Conservation (phyloP, 2,797 vertebrate species). For the Schizothorax lantsangensis region DNA sequence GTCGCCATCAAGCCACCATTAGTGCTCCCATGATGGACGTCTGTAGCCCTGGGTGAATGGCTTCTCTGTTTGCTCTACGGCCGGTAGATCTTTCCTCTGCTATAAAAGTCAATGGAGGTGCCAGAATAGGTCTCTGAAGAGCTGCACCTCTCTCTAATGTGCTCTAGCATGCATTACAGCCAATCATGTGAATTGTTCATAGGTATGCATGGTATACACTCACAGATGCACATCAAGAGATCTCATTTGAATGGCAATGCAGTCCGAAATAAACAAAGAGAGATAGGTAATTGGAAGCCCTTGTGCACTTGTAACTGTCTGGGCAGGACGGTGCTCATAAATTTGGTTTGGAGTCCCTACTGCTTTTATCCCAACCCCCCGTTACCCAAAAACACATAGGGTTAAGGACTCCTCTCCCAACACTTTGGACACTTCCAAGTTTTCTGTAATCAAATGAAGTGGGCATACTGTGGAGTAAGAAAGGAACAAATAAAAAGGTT, state of each 20-base stretch:
- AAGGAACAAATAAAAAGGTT: slow-evolving; percentile 25
- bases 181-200: not conserved
- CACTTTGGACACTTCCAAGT: slow-evolving; percentile 16
- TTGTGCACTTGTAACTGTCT: slow-evolving; percentile 10
- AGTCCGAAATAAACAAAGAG: not conserved
- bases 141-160: not conserved
- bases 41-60: slow-evolving; percentile 41
- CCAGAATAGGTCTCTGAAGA: slow-evolving; percentile 44
- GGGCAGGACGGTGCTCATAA: slow-evolving; percentile 36
- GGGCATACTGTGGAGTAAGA: not conserved
- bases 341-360: slow-evolving; percentile 20
- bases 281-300: not conserved
- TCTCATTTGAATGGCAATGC: not conserved
- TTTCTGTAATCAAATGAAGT: slow-evolving; percentile 19
- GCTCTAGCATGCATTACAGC: not conserved
- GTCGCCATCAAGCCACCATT: slow-evolving; percentile 36
- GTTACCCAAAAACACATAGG: not conserved
- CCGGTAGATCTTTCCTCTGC: slow-evolving; percentile 41
- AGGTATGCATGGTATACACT: slow-evolving; percentile 21
- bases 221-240: slow-evolving; percentile 17
- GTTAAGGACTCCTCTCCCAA: slow-evolving; percentile 4
- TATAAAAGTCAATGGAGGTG: slow-evolving; percentile 48
- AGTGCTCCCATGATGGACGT: slow-evolving; percentile 22
- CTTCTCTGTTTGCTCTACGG: slow-evolving; percentile 38
- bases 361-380: slow-evolving; percentile 6